Conservation (phyloP, 2,888 invertebrate species). For the Amaurobius ferox region DNA sequence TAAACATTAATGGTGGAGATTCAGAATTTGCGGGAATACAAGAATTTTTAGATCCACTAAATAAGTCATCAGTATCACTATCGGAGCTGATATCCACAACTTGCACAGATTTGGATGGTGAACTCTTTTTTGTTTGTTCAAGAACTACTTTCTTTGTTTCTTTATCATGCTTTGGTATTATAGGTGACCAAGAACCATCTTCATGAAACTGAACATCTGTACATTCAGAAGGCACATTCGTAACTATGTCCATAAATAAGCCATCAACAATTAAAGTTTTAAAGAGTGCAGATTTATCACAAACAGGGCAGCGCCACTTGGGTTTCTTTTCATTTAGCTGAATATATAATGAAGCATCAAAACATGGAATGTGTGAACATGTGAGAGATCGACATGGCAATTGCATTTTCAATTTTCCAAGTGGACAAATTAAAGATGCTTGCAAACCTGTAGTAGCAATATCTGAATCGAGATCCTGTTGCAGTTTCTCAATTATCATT, state of each 20-base stretch:
- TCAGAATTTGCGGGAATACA: not conserved
- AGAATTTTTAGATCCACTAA: not conserved
- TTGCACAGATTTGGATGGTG: slow-evolving; percentile 29
- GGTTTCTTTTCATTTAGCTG: slow-evolving; percentile 99
- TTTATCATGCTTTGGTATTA: slow-evolving; percentile 75
- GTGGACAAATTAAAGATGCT: slow-evolving; percentile 94
- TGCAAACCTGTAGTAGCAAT: slow-evolving; percentile 96
- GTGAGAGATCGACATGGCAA: slow-evolving; percentile 91
- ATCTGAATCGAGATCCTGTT: slow-evolving; percentile 94
- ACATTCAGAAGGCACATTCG: slow-evolving; percentile 76
- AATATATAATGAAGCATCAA: slow-evolving; percentile 95
- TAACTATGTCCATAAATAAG: slow-evolving; percentile 78
- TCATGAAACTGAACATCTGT: slow-evolving; percentile 78
- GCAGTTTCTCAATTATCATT: slow-evolving; percentile 91
- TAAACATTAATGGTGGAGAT: not conserved
- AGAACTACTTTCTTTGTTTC: slow-evolving; percentile 17
- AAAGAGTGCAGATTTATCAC: slow-evolving; percentile 93
- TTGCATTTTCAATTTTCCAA: slow-evolving; percentile 79
- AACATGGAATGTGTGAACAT: slow-evolving; percentile 97
- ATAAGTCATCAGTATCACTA: slow-evolving; percentile 40
- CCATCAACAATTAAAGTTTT: slow-evolving; percentile 95
- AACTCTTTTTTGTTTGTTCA: slow-evolving; percentile 7
- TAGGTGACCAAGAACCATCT: slow-evolving; percentile 78
- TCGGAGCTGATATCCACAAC: slow-evolving; percentile 49
- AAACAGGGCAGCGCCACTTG: slow-evolving; percentile 99